phyloP scores from a whole-genome alignment of 2,797 vertebrate genomes.

The Leptoclinus maculatus region DNA sequence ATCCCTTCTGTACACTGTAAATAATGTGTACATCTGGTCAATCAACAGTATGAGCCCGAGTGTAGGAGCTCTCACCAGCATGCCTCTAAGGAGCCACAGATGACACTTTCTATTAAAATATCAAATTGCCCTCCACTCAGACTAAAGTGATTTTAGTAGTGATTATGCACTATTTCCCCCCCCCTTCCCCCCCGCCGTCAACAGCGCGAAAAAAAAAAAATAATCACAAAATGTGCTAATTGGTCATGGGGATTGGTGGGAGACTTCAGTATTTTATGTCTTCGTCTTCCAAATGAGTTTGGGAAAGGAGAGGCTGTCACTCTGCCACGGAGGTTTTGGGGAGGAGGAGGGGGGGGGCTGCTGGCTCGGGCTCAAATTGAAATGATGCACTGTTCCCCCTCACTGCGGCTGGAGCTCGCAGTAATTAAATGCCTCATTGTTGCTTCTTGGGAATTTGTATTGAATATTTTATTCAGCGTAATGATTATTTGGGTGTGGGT shows the following conservation, averaged over 20 bases:
- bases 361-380: conserved; percentile 82
- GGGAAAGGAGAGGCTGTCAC: conserved; percentile 75
- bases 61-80: conserved; percentile 49
- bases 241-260: conserved; percentile 80
- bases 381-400: conserved; percentile 83
- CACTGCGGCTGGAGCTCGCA: conserved; percentile 76
- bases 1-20: neutral
- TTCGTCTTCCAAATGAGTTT: conserved; percentile 83
- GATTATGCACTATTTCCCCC: conserved; percentile 75
- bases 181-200: conserved; percentile 64
- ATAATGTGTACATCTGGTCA: conserved; percentile 37
- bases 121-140: conserved; percentile 73
- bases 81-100: conserved; percentile 64
- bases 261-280: conserved; percentile 79
- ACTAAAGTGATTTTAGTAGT: conserved; percentile 78
- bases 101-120: conserved; percentile 79
- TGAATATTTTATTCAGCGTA: conserved; percentile 82
- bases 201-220: conserved; percentile 50
- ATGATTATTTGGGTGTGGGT: conserved; percentile 85
- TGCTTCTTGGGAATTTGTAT: conserved; percentile 84
- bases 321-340: conserved; percentile 69
- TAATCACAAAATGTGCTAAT: conserved; percentile 78
- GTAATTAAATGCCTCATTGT: conserved; percentile 87
- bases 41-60: conserved; percentile 18
- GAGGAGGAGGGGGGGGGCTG: conserved; percentile 43